Conservation (phyloP, 1,140 invertebrate genomes). For the Procambarus clarkii region DNA sequence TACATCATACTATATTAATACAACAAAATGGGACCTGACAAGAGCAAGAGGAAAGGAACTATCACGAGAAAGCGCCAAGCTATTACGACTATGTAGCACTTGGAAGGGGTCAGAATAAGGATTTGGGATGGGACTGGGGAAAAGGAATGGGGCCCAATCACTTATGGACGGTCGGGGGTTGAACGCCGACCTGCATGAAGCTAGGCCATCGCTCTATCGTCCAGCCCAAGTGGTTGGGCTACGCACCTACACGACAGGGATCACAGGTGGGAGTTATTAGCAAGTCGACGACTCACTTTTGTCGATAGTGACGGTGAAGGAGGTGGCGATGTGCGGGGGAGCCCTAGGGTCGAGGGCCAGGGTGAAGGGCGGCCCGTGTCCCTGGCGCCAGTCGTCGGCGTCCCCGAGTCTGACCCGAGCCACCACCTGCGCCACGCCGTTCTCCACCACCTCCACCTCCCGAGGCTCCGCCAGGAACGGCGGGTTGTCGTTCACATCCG, state of each 20-base stretch:
- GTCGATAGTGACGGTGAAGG: constrained; percentile 95
- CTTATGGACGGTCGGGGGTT: no score
- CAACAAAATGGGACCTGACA: no score
- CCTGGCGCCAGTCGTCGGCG: constrained; percentile 81
- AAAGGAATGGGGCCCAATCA: no score
- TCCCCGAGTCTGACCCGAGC: constrained; percentile 29
- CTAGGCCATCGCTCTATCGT: no score
- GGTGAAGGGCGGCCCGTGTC: constrained; percentile 95
- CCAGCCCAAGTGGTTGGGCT: no score
- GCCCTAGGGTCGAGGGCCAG: constrained; percentile 94
- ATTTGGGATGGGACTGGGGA: no score
- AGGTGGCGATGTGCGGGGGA: constrained; percentile 91
- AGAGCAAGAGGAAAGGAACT: neutral
- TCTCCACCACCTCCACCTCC: neutral
- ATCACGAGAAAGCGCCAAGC: no score
- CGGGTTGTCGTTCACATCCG: constrained; percentile 59
- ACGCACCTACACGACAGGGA: neutral
- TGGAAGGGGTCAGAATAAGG: no score
- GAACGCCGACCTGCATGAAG: no score
- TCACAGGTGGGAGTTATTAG: neutral
- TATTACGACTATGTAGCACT: no score
- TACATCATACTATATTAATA: no score
- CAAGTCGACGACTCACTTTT: constrained; percentile 81
- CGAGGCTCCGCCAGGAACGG: constrained; percentile 23
- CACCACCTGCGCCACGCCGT: constrained; percentile 25